These are phyloP conservation scores for Sinotaia quadrata DNA, from an alignment of 2,888 invertebrate species.

Conservation along the genomic window DNA sequence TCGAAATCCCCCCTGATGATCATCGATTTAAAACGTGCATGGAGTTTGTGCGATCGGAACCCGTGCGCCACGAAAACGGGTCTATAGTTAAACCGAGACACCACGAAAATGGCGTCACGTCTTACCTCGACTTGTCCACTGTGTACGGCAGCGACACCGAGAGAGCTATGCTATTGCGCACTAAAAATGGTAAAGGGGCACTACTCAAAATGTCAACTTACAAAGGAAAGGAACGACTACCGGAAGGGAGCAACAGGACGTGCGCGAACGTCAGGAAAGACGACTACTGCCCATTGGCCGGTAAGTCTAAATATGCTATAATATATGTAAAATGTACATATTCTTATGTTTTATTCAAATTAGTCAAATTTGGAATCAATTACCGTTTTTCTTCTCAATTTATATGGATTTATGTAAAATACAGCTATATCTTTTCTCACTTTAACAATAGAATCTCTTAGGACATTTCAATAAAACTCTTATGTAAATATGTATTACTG, in stretches of 20 bases:
- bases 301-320: too few species aligned
- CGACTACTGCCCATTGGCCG: constrained; percentile 10
- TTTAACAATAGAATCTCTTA: not conserved
- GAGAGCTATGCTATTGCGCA: not conserved
- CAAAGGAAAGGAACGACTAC: constrained; percentile 14
- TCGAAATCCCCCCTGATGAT: constrained; percentile 15
- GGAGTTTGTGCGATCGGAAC: constrained; percentile 28
- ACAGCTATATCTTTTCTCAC: not conserved
- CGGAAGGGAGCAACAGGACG: not conserved
- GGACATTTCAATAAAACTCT: too few species aligned
- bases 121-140: constrained; percentile 25
- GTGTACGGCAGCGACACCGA: constrained; percentile 12
- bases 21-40: constrained; percentile 19
- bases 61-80: constrained; percentile 5
- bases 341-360: too few species aligned
- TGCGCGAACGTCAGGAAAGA: not conserved
- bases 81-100: constrained; percentile 11
- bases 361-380: too few species aligned
- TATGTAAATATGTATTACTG: too few species aligned
- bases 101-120: constrained; percentile 27
- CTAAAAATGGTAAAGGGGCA: constrained; percentile 10
- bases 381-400: too few species aligned
- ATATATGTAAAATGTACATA: too few species aligned
- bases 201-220: not conserved
- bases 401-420: not conserved